Conservation (phyloP, 2,888 invertebrate genomes). For the Drosophila bunnanda region DNA sequence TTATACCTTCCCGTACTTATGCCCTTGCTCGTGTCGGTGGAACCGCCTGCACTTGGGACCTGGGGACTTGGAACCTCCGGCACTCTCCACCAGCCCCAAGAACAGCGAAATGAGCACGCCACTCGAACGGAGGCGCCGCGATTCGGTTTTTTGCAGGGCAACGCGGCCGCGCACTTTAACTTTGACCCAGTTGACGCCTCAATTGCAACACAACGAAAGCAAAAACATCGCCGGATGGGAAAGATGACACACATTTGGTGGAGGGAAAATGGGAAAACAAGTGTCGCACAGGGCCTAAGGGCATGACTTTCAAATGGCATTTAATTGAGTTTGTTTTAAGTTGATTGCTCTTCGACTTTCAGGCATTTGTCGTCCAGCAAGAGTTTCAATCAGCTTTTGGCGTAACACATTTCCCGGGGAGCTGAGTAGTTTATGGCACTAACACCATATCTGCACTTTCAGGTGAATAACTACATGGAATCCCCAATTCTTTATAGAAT, state of each 20-base stretch:
- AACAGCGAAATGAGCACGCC: constrained; percentile 49
- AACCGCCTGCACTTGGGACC: constrained; percentile 38
- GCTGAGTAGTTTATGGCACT: neutral
- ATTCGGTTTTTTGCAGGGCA: constrained; percentile 15
- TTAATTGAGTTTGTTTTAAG: constrained; percentile 65
- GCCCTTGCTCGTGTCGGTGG: constrained; percentile 8
- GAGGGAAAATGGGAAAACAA: constrained; percentile 3
- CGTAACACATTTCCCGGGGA: neutral
- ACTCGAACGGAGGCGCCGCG: constrained; percentile 47
- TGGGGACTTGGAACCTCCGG: constrained; percentile 21
- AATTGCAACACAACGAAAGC: constrained; percentile 58
- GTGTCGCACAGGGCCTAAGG: constrained; percentile 30
- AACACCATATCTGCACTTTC: constrained; percentile 7
- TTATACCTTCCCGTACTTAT: constrained; percentile 30
- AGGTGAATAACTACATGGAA: constrained; percentile 18
- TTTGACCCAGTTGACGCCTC: constrained; percentile 79
- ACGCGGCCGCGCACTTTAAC: constrained; percentile 57
- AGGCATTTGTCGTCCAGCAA: constrained; percentile 16
- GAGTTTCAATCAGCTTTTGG: constrained; percentile 21
- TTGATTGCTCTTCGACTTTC: constrained; percentile 28
- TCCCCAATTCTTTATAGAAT: too few species aligned
- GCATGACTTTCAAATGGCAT: constrained; percentile 65
- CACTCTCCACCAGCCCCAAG: constrained; percentile 17
- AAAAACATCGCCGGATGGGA: constrained; percentile 21
- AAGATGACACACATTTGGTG: constrained; percentile 47